Base-by-base conservation (phyloP, 2,797 vertebrate species). In the Rhinogobio ventralis region DNA sequence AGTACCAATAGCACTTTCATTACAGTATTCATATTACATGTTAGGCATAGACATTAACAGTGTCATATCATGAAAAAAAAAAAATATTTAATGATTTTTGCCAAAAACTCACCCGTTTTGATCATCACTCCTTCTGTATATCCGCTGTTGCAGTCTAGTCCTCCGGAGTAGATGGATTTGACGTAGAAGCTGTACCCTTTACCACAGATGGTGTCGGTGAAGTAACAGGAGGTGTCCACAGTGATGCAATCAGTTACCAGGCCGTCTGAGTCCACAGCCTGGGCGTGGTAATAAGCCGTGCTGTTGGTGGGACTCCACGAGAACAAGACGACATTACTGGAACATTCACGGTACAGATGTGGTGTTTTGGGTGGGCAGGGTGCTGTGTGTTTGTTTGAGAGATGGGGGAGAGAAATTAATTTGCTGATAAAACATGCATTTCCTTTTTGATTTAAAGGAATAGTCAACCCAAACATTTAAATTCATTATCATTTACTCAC, bases 321-420 rank as follows among this genome's bases (percentile, higher is more conserved):
- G 17, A 94, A 93, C 23, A 84, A 8, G 8, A 96, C 90, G 10
- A 86, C 91, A 14, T 95, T 95, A 86, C 92, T 94, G 69, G 89
- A 88, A 85, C 96, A 96, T 1, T 91, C 84, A 1, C 92, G 89
- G 45, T 10, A 69, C 19, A 90, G 49, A 0, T 14, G 0, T 25
- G 90, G 46, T n/a, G 90, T 49, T 15, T 87, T 86, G 2, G 96
- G 96, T 51, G 94, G 93, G 74, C 96, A 96, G 25, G 95, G 93
- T 17, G 93, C 96, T 96, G 89, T 64, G 25, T 64, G 62, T 45
- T 78, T 60, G 49, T 66, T 75, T 49, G 74, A 74, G 74, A 60
- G 30, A 75, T n/a, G 68, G 10, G 55, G 17, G 13, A 68, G 19
- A 82, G 55, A 69, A 33, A 83, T 57, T 0, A 25, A 55, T 30